Percentiles rank a stretch among this genome's conserved stretches.
Conservation (phyloP, 2,113 vertebrate species). For the Aptenodytes patagonicus region DNA sequence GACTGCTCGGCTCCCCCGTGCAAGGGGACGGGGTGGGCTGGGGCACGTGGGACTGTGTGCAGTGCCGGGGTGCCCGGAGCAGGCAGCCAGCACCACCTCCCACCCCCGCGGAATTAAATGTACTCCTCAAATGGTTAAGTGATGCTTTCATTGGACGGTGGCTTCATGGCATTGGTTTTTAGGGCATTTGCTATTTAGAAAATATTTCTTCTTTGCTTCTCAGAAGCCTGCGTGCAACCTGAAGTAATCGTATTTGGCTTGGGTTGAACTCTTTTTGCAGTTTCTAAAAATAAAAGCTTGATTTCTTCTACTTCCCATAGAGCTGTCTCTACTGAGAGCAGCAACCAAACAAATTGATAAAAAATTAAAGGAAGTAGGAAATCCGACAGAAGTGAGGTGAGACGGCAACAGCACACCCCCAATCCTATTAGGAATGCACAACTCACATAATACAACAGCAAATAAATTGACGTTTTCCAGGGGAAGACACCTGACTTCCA, state of each 20-base stretch:
- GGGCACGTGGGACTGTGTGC: rapidly evolving
- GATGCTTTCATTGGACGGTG: not conserved
- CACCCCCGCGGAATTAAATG: rapidly evolving
- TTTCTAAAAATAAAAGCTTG: slow-evolving; percentile 19
- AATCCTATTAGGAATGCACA: rapidly evolving
- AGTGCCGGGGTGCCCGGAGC: rapidly evolving
- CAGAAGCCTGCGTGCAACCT: not conserved
- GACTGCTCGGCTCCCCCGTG: rapidly evolving
- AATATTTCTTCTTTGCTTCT: not conserved
- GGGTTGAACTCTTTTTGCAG: slow-evolving; percentile 8
- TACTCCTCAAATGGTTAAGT: rapidly evolving
- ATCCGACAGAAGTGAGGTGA: not conserved
- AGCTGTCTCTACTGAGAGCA: not conserved
- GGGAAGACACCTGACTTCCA: rapidly evolving
- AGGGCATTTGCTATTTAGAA: not conserved
- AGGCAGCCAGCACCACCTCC: not conserved
- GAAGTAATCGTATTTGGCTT: not conserved
- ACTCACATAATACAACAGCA: rapidly evolving
- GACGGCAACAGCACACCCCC: not conserved
- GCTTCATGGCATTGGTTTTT: rapidly evolving
- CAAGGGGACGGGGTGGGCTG: not conserved
- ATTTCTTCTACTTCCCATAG: not conserved
- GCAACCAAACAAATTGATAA: not conserved
- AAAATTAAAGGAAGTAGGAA: not conserved
- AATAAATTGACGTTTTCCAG: rapidly evolving